Base-by-base conservation (phyloP, 2,797 vertebrate species). In the Rhinophrynus dorsalis region DNA sequence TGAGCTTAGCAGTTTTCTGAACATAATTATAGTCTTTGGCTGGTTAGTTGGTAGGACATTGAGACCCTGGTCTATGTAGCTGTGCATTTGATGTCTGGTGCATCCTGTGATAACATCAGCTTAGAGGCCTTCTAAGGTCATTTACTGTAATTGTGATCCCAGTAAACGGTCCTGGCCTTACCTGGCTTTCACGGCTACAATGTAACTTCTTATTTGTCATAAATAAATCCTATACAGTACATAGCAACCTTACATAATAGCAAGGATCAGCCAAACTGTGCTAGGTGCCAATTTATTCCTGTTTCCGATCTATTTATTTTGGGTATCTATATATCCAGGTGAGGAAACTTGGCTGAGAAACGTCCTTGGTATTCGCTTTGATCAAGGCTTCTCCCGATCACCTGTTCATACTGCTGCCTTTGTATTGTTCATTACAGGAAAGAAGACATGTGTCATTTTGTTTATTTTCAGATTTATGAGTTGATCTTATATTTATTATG, bases 91-190 rank as follows among this genome's bases (percentile, higher is more conserved):
- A 52, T n/a, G 48, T 52, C 1, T n/a, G n/a, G n/a, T n/a, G n/a
- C n/a, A n/a, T n/a, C n/a, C n/a, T 64, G 24, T n/a, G 61, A 64
- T 64, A 40, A 1, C 11, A 65, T 64, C 47, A 64, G 60, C 47
- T 5, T n/a, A 21, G 33, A 52, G 61, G 32, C 47, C n/a, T 52
- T 23, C 29, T 64, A 21, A 65, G 48, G 62, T 52, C 48, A 65
- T 42, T 65, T 54, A 30, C 48, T 11, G 20, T 54, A 65, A 54
- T 42, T 21, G 33, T 42, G 48, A 65, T 52, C 29, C 13, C 35
- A 40, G 20, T 2, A 18, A 52, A 32, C 38, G 62, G 62, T 54
- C 9, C 17, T 13, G 32, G 48, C 35, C 15, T 3, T 65, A 20
- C 42, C 59, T 54, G 23, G 21, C 13, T n/a, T n/a, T n/a, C n/a